A percentile compares a stretch with the other conserved stretches of the same genome.
Evolutionary conservation across 2,888 invertebrate genomes (phyloP).

Genomic region (Hypselothyrea guttata): DNA sequence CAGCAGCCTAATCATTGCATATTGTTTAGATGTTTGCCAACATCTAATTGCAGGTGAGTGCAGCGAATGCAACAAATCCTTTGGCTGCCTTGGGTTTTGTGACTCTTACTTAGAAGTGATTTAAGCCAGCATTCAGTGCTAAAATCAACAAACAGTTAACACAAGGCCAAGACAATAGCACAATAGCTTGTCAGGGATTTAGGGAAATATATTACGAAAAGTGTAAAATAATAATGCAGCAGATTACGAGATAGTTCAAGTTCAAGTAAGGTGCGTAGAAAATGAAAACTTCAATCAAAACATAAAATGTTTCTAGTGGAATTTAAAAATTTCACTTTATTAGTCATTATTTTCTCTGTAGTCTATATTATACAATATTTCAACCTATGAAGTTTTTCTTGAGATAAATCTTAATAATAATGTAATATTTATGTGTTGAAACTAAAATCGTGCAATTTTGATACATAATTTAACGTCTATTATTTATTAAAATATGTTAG

Average conservation of each 20-base stretch:
- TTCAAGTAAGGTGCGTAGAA: too few species aligned
- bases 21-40: slow-evolving; percentile 45
- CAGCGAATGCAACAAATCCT: slow-evolving; percentile 14
- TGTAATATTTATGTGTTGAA: too few species aligned
- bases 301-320: too few species aligned
- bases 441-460: too few species aligned
- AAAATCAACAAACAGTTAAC: slow-evolving; percentile 59
- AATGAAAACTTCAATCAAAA: too few species aligned
- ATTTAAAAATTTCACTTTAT: too few species aligned
- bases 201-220: not conserved
- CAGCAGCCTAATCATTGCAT: slow-evolving; percentile 23
- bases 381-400: too few species aligned
- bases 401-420: too few species aligned
- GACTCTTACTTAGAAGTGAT: slow-evolving; percentile 45
- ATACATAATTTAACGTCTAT: too few species aligned
- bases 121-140: slow-evolving; percentile 21
- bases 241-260: slow-evolving; percentile 6
- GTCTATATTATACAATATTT: too few species aligned
- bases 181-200: slow-evolving; percentile 1
- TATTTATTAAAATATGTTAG: too few species aligned
- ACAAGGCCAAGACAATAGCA: slow-evolving; percentile 22
- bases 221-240: not conserved
- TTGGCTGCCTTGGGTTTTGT: slow-evolving; percentile 13
- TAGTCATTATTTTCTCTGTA: too few species aligned
- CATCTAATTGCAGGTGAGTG: slow-evolving; percentile 46